Percentiles rank a stretch among this genome's conserved stretches.
These are phyloP conservation scores for Drymodes brunneopygia DNA, from an alignment of 2,113 vertebrate species.

Conservation along the genomic window DNA sequence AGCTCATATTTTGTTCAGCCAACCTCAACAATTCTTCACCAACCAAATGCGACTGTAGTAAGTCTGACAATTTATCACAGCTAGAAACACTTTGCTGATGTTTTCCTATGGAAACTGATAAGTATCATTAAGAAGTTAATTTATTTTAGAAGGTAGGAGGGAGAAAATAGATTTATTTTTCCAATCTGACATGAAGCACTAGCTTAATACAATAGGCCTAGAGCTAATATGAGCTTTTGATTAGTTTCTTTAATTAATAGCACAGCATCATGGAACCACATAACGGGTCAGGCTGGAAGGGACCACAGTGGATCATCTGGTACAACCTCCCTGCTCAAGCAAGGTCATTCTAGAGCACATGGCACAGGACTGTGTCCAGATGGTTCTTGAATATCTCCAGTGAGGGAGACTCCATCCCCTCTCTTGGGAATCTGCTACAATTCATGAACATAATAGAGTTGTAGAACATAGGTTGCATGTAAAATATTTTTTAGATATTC, in stretches of 20 bases:
- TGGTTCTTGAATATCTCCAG: not conserved
- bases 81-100: not conserved
- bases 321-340: not conserved
- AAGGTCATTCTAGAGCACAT: not conserved
- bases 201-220: not conserved
- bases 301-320: too few species aligned
- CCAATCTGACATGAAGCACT: not conserved
- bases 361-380: not conserved
- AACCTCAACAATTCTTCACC: not conserved
- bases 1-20: not conserved
- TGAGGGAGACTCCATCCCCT: not conserved
- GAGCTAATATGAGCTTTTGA: not conserved
- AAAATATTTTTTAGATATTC: not conserved
- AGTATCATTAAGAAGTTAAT: not conserved
- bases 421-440: not conserved
- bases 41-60: fast-evolving
- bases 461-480: not conserved
- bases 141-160: not conserved
- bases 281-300: not conserved
- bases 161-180: not conserved
- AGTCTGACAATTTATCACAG: not conserved
- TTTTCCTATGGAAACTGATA: not conserved
- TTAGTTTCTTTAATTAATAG: not conserved
- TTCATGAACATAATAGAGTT: not conserved
- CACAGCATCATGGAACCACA: not conserved